Conservation (phyloP, 2,113 vertebrate species). For the Girardinichthys multiradiatus region DNA sequence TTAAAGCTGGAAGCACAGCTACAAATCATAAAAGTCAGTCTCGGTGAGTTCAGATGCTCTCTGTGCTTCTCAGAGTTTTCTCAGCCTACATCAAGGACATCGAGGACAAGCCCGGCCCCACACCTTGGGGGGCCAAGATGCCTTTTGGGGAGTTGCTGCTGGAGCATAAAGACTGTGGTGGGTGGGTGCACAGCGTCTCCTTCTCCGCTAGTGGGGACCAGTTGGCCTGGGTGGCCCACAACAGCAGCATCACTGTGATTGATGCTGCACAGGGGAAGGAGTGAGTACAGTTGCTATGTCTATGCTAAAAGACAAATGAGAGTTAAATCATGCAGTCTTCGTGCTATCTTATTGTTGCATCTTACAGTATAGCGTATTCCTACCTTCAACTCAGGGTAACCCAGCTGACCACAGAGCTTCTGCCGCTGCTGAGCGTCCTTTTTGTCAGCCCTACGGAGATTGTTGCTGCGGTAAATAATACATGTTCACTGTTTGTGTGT, state of each 20-base stretch:
- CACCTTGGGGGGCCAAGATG: constrained; percentile 84
- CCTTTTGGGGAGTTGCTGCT: constrained; percentile 83
- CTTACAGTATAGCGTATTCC: not conserved
- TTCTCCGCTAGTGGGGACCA: constrained; percentile 83
- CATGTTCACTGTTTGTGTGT: not conserved
- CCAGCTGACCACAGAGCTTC: constrained; percentile 71
- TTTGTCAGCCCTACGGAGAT: constrained; percentile 74
- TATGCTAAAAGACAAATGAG: not conserved
- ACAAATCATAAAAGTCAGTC: no score
- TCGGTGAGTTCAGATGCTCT: not conserved
- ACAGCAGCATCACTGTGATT: constrained; percentile 78
- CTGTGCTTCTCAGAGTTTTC: constrained; percentile 70
- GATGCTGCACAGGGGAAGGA: constrained; percentile 79
- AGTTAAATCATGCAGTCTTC: not conserved
- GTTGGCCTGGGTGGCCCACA: constrained; percentile 82
- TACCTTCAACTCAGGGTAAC: constrained; percentile 71
- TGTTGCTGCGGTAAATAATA: constrained; percentile 75
- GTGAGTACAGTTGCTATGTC: constrained; percentile 63
- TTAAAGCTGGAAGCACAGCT: no score
- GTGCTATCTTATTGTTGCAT: not conserved
- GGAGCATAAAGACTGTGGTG: constrained; percentile 82
- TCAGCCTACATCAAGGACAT: constrained; percentile 86
- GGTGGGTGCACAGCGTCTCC: constrained; percentile 83
- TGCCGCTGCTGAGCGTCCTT: constrained; percentile 73
- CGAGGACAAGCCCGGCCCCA: constrained; percentile 84